These are phyloP conservation scores for Monomorium pharaonis DNA, from an alignment of 1,140 invertebrate genomes.

Conservation along the genomic window DNA sequence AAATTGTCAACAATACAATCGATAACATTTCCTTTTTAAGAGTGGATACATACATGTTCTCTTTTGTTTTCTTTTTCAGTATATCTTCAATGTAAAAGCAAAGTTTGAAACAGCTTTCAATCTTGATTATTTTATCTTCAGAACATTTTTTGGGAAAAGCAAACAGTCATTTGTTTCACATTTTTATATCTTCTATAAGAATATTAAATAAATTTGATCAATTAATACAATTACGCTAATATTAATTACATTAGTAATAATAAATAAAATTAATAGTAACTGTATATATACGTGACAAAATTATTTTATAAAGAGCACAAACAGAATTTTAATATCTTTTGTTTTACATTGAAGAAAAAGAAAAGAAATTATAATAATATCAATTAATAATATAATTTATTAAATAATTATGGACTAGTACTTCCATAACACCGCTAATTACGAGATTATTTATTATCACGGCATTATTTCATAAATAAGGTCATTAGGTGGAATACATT, in stretches of 20 bases:
- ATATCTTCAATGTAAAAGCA: not conserved
- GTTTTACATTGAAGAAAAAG: not conserved
- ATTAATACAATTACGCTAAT: not conserved
- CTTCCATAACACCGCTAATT: not conserved
- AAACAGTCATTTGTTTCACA: not conserved
- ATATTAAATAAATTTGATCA: not conserved
- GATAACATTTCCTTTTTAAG: too few species aligned
- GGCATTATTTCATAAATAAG: constrained; percentile 35
- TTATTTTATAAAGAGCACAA: not conserved
- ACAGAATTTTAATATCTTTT: not conserved
- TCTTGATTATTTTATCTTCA: not conserved
- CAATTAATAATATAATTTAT: constrained; percentile 37
- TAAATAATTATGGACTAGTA: not conserved
- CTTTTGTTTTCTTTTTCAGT: not conserved
- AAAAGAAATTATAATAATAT: not conserved
- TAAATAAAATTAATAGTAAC: too few species aligned
- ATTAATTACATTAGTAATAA: not conserved
- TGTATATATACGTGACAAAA: not conserved
- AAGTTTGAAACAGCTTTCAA: not conserved
- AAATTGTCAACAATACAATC: too few species aligned
- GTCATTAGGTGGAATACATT: constrained; percentile 26
- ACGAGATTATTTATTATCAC: constrained; percentile 26
- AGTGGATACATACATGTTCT: not conserved
- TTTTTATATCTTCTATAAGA: constrained; percentile 21
- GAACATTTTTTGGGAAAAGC: not conserved